Evolutionary conservation across 2,888 invertebrate species (phyloP).

Genomic region (Reticulitermes lucifugus): DNA sequence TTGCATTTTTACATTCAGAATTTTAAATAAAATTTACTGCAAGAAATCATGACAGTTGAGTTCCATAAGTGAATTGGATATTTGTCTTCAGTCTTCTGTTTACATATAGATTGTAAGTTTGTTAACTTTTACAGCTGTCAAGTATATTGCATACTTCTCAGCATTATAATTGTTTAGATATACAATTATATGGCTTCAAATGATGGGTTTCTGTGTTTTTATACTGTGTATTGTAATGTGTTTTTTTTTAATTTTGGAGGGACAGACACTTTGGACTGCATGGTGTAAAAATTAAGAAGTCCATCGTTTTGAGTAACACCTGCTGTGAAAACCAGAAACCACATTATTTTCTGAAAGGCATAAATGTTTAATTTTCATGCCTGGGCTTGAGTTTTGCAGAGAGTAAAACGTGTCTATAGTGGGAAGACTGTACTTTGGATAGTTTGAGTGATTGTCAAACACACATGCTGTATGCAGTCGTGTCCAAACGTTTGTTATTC

Average conservation of each 20-base stretch:
- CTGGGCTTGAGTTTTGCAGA: not conserved
- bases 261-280: too few relatives aligned
- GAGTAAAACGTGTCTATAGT: too few relatives aligned
- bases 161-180: not conserved
- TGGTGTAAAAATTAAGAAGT: too few relatives aligned
- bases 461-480: not conserved
- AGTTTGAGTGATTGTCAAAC: too few relatives aligned
- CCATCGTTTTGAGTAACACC: too few relatives aligned
- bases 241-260: too few relatives aligned
- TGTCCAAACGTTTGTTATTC: not conserved
- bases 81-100: not conserved
- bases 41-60: not conserved
- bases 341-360: not conserved
- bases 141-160: not conserved
- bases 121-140: not conserved
- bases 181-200: too few relatives aligned
- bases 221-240: too few relatives aligned
- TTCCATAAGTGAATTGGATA: not conserved
- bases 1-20: not conserved
- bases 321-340: too few relatives aligned
- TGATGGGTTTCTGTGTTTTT: too few relatives aligned
- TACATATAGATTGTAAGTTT: not conserved
- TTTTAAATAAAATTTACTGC: not conserved
- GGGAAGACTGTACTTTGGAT: too few relatives aligned
- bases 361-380: not conserved